phyloP scores from a whole-genome alignment of 2,113 vertebrate species.

The Sylvietta virens region DNA sequence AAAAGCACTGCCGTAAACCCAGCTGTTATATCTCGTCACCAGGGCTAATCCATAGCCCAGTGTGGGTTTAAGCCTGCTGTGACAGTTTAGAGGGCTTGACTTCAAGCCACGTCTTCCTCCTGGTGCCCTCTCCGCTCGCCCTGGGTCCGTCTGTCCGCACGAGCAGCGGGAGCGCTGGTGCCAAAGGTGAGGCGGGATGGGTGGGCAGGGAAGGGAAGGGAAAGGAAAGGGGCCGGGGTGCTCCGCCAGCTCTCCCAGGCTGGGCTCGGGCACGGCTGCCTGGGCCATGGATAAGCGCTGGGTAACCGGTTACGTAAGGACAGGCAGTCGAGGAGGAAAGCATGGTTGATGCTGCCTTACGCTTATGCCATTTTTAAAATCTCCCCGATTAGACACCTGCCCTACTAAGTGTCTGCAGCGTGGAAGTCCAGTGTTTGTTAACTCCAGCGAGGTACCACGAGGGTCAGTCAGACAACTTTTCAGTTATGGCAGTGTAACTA shows the following conservation, averaged over 20 bases:
- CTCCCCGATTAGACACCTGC: background rate
- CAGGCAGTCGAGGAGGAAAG: background rate
- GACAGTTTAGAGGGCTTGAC: background rate
- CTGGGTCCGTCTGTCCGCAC: background rate
- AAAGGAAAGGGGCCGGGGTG: fast-evolving
- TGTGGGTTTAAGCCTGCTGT: background rate
- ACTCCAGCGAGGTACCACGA: background rate
- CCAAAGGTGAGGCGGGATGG: background rate
- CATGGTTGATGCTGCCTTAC: fast-evolving
- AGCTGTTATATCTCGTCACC: constrained; percentile 14
- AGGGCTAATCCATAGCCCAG: background rate
- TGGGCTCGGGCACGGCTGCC: background rate
- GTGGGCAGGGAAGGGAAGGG: background rate
- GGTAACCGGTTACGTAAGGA: background rate
- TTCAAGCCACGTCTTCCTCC: background rate
- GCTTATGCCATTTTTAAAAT: background rate
- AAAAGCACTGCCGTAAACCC: background rate
- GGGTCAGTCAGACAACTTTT: background rate
- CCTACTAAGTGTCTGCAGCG: background rate
- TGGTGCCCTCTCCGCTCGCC: background rate
- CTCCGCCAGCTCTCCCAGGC: background rate
- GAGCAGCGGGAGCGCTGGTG: background rate
- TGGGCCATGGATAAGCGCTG: background rate
- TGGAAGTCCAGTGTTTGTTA: no score
- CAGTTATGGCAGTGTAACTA: background rate